These are phyloP conservation scores for Acanthococcus lagerstroemiae DNA, from an alignment of 2,888 invertebrate genomes.

Conservation along the genomic window DNA sequence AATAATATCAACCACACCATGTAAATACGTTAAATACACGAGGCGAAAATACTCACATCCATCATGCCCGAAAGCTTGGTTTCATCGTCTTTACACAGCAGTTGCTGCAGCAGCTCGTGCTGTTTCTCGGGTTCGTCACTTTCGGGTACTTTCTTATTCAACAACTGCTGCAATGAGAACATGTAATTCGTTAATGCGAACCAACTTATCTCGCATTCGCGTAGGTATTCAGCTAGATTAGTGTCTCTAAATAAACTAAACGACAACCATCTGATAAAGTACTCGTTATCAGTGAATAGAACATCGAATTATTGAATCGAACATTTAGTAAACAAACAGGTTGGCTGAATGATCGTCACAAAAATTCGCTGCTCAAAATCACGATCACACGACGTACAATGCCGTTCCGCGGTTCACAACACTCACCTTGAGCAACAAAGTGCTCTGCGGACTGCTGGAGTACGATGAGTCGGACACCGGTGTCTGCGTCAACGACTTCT, in stretches of 20 bases:
- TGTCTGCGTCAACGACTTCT: background rate
- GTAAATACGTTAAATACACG: background rate
- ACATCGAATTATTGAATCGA: no score
- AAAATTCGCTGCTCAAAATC: no score
- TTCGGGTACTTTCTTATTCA: conserved; percentile 74
- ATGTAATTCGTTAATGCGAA: conserved; percentile 3
- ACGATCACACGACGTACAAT: no score
- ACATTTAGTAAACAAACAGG: no score
- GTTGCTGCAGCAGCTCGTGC: conserved; percentile 53
- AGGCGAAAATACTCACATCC: conserved; percentile 3
- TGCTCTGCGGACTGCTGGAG: conserved; percentile 45
- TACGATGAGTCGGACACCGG: background rate
- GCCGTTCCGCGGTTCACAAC: no score
- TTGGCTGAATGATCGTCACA: no score
- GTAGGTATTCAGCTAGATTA: no score
- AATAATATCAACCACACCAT: background rate
- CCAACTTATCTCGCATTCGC: no score
- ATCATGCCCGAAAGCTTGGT: background rate
- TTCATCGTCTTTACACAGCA: conserved; percentile 49
- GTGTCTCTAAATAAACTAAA: no score
- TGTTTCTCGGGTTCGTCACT: conserved; percentile 54
- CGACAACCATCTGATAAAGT: no score
- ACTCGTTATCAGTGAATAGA: no score
- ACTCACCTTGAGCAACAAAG: conserved; percentile 56
- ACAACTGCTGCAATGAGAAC: conserved; percentile 43